Conservation (phyloP, 1,140 invertebrate genomes). For the Cardiocondyla obscurior region DNA sequence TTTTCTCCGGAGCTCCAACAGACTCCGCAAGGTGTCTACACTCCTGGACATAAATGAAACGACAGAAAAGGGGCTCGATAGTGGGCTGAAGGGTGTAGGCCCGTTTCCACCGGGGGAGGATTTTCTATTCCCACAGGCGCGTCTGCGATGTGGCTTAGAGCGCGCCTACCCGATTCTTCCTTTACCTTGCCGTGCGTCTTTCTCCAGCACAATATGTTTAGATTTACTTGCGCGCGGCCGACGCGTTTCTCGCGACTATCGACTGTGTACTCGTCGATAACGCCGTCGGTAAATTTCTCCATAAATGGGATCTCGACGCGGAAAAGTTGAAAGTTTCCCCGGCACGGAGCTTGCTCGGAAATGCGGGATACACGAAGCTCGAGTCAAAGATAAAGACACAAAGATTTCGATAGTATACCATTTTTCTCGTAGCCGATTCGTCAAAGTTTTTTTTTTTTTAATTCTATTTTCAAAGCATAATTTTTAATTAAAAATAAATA, state of each 20-base stretch:
- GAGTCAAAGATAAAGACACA: neutral
- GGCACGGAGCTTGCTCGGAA: too few relatives aligned
- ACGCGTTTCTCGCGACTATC: constrained; percentile 28
- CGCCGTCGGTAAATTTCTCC: constrained; percentile 23
- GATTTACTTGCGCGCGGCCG: constrained; percentile 61
- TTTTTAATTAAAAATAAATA: neutral
- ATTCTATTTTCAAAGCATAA: neutral
- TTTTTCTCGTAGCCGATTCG: neutral
- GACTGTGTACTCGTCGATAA: constrained; percentile 45
- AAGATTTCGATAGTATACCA: neutral
- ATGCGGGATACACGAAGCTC: neutral
- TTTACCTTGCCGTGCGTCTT: constrained; percentile 11
- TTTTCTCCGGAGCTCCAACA: constrained; percentile 44
- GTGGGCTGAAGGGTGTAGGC: constrained; percentile 41
- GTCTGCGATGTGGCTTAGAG: constrained; percentile 67
- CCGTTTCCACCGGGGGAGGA: constrained; percentile 66
- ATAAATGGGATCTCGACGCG: neutral
- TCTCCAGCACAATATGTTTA: constrained; percentile 66
- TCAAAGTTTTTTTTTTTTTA: too few relatives aligned
- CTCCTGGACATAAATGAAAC: constrained; percentile 70
- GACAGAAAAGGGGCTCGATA: constrained; percentile 9
- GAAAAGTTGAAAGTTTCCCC: neutral
- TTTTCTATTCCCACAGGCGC: constrained; percentile 72
- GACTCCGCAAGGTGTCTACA: constrained; percentile 73
- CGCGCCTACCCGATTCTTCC: constrained; percentile 13